phyloP scores from a whole-genome alignment of 2,797 vertebrate genomes.

The Galago senegalensis region DNA sequence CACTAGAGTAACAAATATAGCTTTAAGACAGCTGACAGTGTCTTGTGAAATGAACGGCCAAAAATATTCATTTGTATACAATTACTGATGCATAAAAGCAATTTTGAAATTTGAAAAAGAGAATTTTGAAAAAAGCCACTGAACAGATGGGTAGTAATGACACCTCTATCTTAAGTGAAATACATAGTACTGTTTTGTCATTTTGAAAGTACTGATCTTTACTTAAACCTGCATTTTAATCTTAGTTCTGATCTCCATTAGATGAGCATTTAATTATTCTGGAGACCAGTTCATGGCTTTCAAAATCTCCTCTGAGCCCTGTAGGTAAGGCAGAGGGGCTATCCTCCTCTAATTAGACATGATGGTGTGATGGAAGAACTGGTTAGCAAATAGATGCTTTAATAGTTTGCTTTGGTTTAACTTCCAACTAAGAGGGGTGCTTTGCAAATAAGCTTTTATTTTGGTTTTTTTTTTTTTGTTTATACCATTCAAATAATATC shows the following conservation, averaged over 20 bases:
- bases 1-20: not conserved
- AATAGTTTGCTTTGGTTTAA: not conserved
- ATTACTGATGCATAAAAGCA: not conserved
- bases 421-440: not conserved
- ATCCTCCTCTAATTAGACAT: not conserved
- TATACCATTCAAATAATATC: not conserved
- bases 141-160: not conserved
- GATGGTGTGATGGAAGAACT: no score
- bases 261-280: not conserved
- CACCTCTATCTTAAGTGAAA: not conserved
- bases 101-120: not conserved
- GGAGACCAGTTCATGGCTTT: not conserved
- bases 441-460: not conserved
- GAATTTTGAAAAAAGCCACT: not conserved
- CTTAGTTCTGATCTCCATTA: not conserved
- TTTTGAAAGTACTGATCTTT: not conserved
- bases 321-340: fast-evolving
- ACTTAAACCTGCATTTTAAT: not conserved
- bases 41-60: not conserved
- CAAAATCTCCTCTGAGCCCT: not conserved
- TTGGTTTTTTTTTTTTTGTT: not conserved
- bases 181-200: not conserved
- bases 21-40: not conserved
- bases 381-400: not conserved
- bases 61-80: not conserved